A percentile compares a stretch with the other conserved stretches of the same genome.
phyloP scores from a whole-genome alignment of 64 coral and sea anemone species.

The Montipora cactus region DNA sequence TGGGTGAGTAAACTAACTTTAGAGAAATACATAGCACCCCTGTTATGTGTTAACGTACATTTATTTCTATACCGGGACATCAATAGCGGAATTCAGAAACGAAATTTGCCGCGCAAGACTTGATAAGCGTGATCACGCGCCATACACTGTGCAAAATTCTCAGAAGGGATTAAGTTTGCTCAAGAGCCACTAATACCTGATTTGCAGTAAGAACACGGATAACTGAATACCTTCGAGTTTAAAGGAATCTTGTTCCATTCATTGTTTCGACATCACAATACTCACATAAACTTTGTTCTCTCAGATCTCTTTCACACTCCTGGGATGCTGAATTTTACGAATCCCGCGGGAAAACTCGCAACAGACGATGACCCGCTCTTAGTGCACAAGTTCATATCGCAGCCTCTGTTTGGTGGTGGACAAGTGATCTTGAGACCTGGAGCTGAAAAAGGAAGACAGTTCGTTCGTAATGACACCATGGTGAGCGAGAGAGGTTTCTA shows the following conservation, averaged over 20 bases:
- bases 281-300: background rate
- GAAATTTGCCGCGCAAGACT: too few relatives aligned
- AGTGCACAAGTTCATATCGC: slow-evolving; percentile 93
- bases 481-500: slow-evolving; percentile 17
- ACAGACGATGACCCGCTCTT: slow-evolving; percentile 66
- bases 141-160: too few relatives aligned
- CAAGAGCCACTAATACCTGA: too few relatives aligned
- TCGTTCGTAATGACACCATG: slow-evolving; percentile 92
- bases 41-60: too few relatives aligned
- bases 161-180: too few relatives aligned
- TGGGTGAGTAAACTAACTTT: slow-evolving; percentile 39
- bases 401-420: slow-evolving; percentile 84
- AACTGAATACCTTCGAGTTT: too few relatives aligned
- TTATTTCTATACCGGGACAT: too few relatives aligned
- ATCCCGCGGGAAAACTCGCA: slow-evolving; percentile 63
- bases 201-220: too few relatives aligned
- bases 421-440: slow-evolving; percentile 80
- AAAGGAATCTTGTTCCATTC: too few relatives aligned
- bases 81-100: too few relatives aligned
- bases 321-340: slow-evolving; percentile 86
- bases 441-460: slow-evolving; percentile 90
- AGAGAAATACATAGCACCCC: background rate
- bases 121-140: too few relatives aligned
- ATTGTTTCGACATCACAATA: too few relatives aligned
- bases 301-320: slow-evolving; percentile 79